phyloP scores from a whole-genome alignment of 2,797 vertebrate genomes.

The Australoheros facetus region DNA sequence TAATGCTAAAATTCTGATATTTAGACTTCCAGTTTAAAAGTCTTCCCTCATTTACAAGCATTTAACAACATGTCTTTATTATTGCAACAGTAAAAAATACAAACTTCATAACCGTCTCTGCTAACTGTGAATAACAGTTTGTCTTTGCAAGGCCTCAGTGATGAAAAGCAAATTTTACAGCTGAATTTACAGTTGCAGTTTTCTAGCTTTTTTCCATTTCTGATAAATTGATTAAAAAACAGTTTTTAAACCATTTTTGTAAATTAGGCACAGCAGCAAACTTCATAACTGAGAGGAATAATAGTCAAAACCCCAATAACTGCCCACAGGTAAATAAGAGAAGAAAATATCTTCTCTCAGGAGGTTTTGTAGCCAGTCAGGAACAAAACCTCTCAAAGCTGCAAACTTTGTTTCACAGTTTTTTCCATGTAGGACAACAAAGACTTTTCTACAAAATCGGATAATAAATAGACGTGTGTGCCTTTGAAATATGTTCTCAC shows the following conservation, averaged over 20 bases:
- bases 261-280: not conserved
- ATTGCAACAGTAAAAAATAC: not conserved
- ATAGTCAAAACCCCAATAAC: not conserved
- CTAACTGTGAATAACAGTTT: not conserved
- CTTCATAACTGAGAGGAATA: not conserved
- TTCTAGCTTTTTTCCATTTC: not conserved
- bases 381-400: slow-evolving; percentile 5
- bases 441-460: not conserved
- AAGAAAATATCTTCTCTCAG: not conserved
- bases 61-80: not conserved
- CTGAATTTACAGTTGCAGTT: not conserved
- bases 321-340: not conserved
- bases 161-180: not conserved
- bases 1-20: not conserved
- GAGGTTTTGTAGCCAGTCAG: not conserved
- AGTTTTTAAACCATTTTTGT: not conserved
- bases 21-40: not conserved
- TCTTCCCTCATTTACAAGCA: not conserved
- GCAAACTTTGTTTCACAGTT: not conserved
- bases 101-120: not conserved
- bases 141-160: not conserved
- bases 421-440: not conserved
- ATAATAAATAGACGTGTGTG: not conserved
- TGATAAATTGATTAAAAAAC: not conserved
- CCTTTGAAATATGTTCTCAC: not conserved